These are phyloP conservation scores for Tipula confusa DNA, from an alignment of 2,888 invertebrate genomes.

Conservation along the genomic window DNA sequence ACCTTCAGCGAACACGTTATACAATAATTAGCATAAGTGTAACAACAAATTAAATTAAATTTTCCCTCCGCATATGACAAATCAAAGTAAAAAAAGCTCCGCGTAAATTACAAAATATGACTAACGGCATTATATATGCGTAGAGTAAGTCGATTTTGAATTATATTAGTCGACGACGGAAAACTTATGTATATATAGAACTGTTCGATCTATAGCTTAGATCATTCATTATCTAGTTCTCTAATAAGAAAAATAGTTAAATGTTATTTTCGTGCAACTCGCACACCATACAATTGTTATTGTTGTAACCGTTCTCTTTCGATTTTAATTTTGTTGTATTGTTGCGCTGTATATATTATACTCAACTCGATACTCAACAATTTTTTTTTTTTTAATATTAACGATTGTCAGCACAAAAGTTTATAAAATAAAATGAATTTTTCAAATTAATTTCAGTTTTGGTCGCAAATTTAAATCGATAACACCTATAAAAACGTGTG, in stretches of 20 bases:
- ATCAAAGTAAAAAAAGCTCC: no score
- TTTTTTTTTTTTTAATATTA: no score
- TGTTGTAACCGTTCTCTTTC: background rate
- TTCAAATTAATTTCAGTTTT: constrained; percentile 32
- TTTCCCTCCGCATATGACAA: no score
- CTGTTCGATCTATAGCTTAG: background rate
- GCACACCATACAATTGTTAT: background rate
- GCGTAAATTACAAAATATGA: background rate
- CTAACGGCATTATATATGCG: background rate
- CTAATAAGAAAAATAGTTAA: background rate
- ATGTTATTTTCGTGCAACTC: background rate
- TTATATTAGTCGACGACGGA: background rate
- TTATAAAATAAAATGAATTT: constrained; percentile 31
- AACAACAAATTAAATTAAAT: no score
- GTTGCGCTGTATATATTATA: background rate
- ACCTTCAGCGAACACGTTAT: no score
- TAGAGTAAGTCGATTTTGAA: background rate
- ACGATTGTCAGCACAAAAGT: background rate
- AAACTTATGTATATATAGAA: background rate
- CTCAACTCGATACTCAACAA: background rate
- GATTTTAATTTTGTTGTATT: background rate
- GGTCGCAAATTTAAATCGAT: constrained; percentile 28
- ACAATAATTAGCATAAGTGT: no score
- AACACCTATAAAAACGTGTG: background rate
- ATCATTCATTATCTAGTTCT: background rate